Evolutionary conservation across 2,888 invertebrate species (phyloP), one percentile per base, ranked within the genome.

Genomic region (Synergus laeviventris): DNA sequence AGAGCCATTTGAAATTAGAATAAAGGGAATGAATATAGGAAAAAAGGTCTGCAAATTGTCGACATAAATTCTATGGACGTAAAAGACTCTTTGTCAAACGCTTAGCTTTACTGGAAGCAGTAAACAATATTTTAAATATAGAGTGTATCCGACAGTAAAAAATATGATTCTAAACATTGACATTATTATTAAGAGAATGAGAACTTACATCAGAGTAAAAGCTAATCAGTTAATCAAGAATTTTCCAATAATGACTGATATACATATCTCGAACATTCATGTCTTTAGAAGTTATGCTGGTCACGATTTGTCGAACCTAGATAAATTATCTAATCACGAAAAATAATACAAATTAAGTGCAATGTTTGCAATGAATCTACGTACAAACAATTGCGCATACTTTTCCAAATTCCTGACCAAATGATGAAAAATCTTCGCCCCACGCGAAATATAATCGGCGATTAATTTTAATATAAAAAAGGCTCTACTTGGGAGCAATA

Each of bases 381-480:
- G 39, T 39, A 49, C n/a, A n/a, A 8, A 49, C 14, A 45, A 42
- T 66, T 24, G 9, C 16, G 21, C 11, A 24, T 24, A 16, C 31
- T 45, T 45, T 45, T 16, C 1, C 0, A 5, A 2, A 61, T 16
- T 31, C 8, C 49, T n/a, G 7, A 1, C 0, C 14, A 42, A 14
- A 49, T 54, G 54, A 7, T 18, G 3, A 9, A 54, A 54, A 54
- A 54, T 18, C 3, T 9, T n/a, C 9, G 18, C 16, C 1, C 3
- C 12, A 16, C 66, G 24, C 45, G 31, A 45, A 66, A 66, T 9
- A 24, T 45, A 66, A 66, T 18, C 49, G 39, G 3, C 64, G 70
- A 70, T 70, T 70, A 45, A n/a, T 70, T 70, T 70, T 31, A 54
- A 49, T 70, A 16, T n/a, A 49, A 70, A 49, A 36, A 54, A 70